These are phyloP conservation scores for Leistus spinibarbis DNA, from an alignment of 2,888 invertebrate species.

Conservation along the genomic window DNA sequence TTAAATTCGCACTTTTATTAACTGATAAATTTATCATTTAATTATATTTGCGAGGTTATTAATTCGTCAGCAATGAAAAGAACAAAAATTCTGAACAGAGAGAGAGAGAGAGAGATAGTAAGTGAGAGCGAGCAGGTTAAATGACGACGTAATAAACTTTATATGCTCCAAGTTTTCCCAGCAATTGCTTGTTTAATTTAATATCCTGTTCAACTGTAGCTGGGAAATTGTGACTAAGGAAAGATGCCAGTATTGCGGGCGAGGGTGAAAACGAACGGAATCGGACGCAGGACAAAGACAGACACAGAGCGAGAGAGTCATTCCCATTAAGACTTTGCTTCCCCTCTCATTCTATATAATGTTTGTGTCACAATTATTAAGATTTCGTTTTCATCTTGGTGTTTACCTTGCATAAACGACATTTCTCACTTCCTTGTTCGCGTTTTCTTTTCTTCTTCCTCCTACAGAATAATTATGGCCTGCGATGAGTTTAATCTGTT, in stretches of 20 bases:
- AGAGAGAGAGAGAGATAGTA: no score
- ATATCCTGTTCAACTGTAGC: slow-evolving; percentile 46
- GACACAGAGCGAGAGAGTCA: no score
- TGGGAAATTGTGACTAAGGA: not conserved
- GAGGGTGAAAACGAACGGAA: not conserved
- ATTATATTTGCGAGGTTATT: slow-evolving; percentile 51
- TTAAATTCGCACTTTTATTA: slow-evolving; percentile 31
- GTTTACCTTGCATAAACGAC: slow-evolving; percentile 52
- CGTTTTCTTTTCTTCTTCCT: slow-evolving; percentile 19
- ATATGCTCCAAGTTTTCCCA: slow-evolving; percentile 47
- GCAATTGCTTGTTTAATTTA: slow-evolving; percentile 51
- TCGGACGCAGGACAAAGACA: not conserved
- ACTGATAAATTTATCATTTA: slow-evolving; percentile 61
- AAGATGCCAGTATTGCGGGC: not conserved
- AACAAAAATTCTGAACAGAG: slow-evolving; percentile 44
- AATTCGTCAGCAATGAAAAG: slow-evolving; percentile 48
- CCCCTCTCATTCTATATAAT: slow-evolving; percentile 44
- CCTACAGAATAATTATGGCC: slow-evolving; percentile 48
- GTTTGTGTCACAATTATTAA: slow-evolving; percentile 56
- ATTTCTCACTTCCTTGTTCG: slow-evolving; percentile 44
- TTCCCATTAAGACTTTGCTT: slow-evolving; percentile 44
- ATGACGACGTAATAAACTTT: slow-evolving; percentile 44
- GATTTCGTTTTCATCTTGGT: slow-evolving; percentile 55
- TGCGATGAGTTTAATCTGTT: slow-evolving; percentile 43
- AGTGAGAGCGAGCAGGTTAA: slow-evolving; percentile 36